A percentile compares a stretch with the other conserved stretches of the same genome.
phyloP scores from a whole-genome alignment of 2,888 invertebrate genomes.

The Cerceris ruficornis region DNA sequence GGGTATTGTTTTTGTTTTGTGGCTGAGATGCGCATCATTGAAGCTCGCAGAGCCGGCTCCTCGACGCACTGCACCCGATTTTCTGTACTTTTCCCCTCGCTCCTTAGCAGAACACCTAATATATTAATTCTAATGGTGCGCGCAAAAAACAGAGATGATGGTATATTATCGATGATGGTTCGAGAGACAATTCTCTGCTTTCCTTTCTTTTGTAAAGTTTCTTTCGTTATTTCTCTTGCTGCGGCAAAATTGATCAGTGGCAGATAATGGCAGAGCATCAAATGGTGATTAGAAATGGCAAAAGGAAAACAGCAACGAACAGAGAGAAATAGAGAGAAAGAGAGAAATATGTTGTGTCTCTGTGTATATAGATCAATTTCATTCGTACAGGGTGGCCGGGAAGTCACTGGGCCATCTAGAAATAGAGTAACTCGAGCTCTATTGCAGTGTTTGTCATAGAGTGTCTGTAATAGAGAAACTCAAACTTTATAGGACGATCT shows the following conservation, averaged over 20 bases:
- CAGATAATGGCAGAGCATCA: conserved; percentile 6
- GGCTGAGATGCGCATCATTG: conserved; percentile 38
- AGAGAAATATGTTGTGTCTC: not conserved
- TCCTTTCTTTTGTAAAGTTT: conserved; percentile 1
- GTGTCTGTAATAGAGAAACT: too few relatives aligned
- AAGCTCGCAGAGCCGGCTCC: conserved; percentile 58
- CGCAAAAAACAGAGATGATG: conserved; percentile 6
- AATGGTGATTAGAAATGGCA: conserved; percentile 43
- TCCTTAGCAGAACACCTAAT: conserved; percentile 63
- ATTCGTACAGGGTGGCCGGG: too few relatives aligned
- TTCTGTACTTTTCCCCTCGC: conserved; percentile 61
- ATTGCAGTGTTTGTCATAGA: too few relatives aligned
- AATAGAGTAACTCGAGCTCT: too few relatives aligned
- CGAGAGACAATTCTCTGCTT: not conserved
- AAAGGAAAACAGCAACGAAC: conserved; percentile 50
- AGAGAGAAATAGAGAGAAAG: conserved; percentile 23
- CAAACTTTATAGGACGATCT: too few relatives aligned
- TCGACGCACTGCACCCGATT: conserved; percentile 66
- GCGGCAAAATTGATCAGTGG: conserved; percentile 23
- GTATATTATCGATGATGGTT: conserved; percentile 28
- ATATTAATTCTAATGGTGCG: conserved; percentile 13
- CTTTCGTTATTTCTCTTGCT: not conserved
- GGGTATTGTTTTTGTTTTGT: conserved; percentile 47
- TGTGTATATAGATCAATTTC: not conserved
- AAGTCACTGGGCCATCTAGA: too few relatives aligned